Evolutionary conservation across 2,113 vertebrate genomes (phyloP).

Genomic region (Sturnira hondurensis): DNA sequence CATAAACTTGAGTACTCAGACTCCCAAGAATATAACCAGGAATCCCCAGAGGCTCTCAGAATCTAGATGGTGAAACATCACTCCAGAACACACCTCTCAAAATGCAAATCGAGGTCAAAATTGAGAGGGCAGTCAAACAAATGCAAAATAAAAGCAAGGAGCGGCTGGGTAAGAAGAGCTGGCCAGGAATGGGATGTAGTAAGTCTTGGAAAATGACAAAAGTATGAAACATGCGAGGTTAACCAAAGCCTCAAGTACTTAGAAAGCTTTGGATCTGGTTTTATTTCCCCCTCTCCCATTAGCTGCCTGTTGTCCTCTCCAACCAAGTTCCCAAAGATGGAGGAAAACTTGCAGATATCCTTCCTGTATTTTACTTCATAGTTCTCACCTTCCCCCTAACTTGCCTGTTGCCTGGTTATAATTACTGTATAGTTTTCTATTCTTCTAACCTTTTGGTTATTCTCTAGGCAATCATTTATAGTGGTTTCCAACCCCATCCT

Average conservation of each 20-base stretch:
- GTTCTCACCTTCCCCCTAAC: not conserved
- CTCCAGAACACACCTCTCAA: not conserved
- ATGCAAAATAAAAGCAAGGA: not conserved
- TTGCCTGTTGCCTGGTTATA: not conserved
- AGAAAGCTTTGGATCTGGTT: not conserved
- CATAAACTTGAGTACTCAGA: not conserved
- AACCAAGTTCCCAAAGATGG: not conserved
- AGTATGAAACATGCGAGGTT: not conserved
- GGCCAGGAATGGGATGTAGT: not conserved
- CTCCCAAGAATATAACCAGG: not conserved
- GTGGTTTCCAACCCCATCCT: not conserved
- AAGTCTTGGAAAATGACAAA: not conserved
- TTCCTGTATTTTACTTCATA: not conserved
- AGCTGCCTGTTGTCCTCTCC: not conserved
- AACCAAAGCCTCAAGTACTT: not conserved
- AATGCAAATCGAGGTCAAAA: not conserved
- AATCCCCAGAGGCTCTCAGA: not conserved
- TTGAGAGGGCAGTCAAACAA: not conserved
- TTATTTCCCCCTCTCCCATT: not conserved
- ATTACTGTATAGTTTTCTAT: not conserved
- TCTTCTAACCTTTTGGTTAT: not conserved
- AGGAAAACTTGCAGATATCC: not conserved
- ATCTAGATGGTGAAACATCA: not conserved
- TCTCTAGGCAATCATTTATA: not conserved
- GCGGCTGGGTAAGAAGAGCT: not conserved